These are phyloP conservation scores for Oasisia sp. DNA, from an alignment of 2,888 invertebrate genomes.

Conservation along the genomic window DNA sequence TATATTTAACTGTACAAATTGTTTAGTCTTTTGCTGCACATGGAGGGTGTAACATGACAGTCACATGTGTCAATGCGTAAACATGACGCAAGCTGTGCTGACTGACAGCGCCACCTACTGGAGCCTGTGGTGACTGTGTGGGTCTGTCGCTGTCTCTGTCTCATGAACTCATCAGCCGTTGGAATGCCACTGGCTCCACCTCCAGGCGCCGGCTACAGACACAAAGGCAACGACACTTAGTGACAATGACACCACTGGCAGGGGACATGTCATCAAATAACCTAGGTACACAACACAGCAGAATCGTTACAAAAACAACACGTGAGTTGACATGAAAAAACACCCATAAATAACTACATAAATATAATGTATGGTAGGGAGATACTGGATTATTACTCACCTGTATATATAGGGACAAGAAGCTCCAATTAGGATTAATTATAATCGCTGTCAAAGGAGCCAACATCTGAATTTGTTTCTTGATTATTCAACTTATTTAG, in stretches of 20 bases:
- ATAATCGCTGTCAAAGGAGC: no score
- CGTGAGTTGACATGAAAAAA: no score
- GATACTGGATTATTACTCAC: background rate
- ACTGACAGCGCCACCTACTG: background rate
- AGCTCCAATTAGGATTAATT: no score
- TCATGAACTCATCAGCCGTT: constrained; percentile 49
- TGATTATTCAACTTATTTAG: no score
- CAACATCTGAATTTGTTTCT: no score
- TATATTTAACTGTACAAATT: no score
- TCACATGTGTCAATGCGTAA: no score
- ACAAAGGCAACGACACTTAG: background rate
- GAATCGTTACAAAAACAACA: no score
- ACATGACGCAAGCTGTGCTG: no score
- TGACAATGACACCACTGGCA: background rate
- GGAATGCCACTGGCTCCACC: constrained; percentile 37
- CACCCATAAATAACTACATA: background rate
- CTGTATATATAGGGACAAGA: no score
- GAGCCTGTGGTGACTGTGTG: background rate
- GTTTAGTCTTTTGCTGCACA: no score
- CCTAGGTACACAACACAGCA: background rate
- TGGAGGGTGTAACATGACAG: no score
- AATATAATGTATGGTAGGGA: background rate
- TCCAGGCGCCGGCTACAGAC: constrained; percentile 29
- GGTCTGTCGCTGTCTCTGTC: background rate
- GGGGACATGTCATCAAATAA: background rate